Conservation (phyloP, 2,113 vertebrate genomes). For the Onychostruthus taczanowskii region DNA sequence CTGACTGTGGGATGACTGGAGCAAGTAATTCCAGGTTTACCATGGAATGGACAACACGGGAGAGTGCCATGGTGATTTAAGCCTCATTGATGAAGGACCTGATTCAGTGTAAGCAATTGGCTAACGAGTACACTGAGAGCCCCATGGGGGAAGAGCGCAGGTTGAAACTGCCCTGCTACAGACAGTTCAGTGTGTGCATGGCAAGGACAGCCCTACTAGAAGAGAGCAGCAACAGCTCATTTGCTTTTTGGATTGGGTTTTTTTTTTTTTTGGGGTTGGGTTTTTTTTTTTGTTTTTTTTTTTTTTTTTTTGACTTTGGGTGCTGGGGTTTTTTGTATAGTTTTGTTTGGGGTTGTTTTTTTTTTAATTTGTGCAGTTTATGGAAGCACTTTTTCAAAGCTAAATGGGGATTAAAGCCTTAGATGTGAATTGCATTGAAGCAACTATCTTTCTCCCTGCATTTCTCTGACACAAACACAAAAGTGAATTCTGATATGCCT, state of each 20-base stretch:
- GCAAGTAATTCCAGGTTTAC: slow-evolving; percentile 21
- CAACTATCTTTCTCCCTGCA: background rate
- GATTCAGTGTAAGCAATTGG: background rate
- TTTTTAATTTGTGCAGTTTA: background rate
- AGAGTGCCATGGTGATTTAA: slow-evolving; percentile 15
- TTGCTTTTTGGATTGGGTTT: background rate
- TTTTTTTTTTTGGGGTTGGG: too few relatives aligned
- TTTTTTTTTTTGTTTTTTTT: background rate
- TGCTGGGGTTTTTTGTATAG: background rate
- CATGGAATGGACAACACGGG: background rate
- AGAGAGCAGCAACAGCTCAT: background rate
- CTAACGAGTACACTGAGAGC: background rate
- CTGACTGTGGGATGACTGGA: background rate
- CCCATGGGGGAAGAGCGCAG: background rate
- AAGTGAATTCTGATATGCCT: slow-evolving; percentile 31
- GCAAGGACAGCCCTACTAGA: background rate
- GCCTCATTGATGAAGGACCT: background rate
- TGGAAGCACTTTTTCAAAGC: background rate
- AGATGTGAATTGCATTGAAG: background rate
- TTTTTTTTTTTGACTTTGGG: too few relatives aligned
- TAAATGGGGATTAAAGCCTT: slow-evolving; percentile 14
- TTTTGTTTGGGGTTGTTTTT: background rate
- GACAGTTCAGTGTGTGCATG: background rate
- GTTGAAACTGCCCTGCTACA: background rate
- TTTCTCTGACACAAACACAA: slow-evolving; percentile 24